Evolutionary conservation across 2,113 vertebrate genomes (phyloP).

Genomic region (Petaurus breviceps): DNA sequence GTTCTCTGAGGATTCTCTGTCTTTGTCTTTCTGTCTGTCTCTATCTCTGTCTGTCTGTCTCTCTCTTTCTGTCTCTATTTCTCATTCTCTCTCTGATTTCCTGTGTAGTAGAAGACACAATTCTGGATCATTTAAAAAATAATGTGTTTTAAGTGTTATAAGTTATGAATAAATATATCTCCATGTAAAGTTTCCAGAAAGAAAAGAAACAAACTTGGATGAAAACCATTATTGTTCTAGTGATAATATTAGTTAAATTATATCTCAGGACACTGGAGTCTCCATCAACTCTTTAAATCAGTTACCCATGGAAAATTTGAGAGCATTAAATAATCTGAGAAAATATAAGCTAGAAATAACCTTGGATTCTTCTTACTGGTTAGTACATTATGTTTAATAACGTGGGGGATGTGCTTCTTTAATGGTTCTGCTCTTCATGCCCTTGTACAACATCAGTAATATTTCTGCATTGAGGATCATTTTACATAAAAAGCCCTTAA

Average conservation of each 20-base stretch:
- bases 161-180: neutral
- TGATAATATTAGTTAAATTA: neutral
- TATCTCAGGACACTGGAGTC: neutral
- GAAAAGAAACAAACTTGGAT: neutral
- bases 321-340: neutral
- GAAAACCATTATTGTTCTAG: neutral
- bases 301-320: neutral
- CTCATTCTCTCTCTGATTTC: neutral
- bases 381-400: neutral
- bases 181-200: neutral
- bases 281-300: neutral
- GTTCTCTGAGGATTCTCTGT: neutral
- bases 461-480: slow-evolving; percentile 53
- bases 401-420: neutral
- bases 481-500: slow-evolving; percentile 54
- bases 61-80: neutral
- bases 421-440: slow-evolving; percentile 3
- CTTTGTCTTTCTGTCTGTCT: too few species aligned
- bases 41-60: neutral
- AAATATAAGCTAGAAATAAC: neutral
- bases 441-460: neutral
- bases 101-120: neutral
- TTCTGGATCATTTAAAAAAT: neutral
- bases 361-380: neutral
- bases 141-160: neutral